Conservation (phyloP, 2,113 vertebrate genomes). For the Microcebus jonahi region DNA sequence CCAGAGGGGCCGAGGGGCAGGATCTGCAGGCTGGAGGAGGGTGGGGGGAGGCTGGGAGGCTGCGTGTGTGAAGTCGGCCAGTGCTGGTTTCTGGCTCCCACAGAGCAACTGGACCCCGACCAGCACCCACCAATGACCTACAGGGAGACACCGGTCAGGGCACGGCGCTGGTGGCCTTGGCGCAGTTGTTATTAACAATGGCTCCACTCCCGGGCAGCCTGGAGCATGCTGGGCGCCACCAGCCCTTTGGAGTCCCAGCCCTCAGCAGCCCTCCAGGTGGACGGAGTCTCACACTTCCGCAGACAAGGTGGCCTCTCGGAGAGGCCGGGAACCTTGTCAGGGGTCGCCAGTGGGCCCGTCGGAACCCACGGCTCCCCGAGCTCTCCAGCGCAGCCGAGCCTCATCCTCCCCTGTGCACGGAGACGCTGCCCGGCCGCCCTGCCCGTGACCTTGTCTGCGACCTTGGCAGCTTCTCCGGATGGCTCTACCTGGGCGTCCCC, state of each 20-base stretch:
- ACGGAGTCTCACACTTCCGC: fast-evolving
- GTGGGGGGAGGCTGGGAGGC: not conserved
- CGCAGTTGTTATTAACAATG: fast-evolving
- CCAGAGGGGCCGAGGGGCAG: fast-evolving
- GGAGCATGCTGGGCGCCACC: fast-evolving
- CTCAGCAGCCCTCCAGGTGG: not conserved
- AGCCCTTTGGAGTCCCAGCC: fast-evolving
- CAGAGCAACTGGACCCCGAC: not conserved
- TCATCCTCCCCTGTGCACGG: fast-evolving
- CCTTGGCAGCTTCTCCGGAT: not conserved
- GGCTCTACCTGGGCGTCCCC: not conserved
- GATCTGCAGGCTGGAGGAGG: not conserved
- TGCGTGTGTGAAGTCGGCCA: fast-evolving
- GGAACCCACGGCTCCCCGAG: not conserved
- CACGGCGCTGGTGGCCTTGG: fast-evolving
- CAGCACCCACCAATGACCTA: fast-evolving
- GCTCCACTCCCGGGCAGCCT: not conserved
- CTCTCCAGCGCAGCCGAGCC: fast-evolving
- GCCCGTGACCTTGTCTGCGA: not conserved
- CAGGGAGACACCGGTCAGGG: fast-evolving
- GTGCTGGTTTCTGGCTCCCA: not conserved
- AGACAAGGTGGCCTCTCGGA: not conserved
- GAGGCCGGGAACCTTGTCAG: fast-evolving
- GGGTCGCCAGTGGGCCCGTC: fast-evolving
- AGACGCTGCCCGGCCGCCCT: fast-evolving